Evolutionary conservation across 2,888 invertebrate genomes (phyloP).

Genomic region (Eutolmus rufibarbis): DNA sequence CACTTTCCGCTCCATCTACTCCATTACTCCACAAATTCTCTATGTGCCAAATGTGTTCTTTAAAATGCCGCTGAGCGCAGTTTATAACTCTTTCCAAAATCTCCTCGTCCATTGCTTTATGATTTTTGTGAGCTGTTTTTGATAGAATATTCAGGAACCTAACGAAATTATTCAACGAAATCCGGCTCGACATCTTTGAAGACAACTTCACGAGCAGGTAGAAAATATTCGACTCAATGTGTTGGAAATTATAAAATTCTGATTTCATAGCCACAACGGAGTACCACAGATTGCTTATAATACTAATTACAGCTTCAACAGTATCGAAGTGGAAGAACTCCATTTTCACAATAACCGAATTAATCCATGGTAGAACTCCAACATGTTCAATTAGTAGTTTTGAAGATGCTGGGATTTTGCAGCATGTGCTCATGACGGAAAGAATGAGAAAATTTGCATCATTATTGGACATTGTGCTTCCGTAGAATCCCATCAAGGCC

Average conservation of each 20-base stretch:
- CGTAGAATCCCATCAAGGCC: constrained; percentile 76
- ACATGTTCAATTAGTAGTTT: constrained; percentile 72
- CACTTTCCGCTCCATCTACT: constrained; percentile 52
- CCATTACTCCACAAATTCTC: constrained; percentile 55
- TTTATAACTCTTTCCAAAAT: constrained; percentile 55
- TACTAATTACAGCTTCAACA: constrained; percentile 59
- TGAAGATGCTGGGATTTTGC: constrained; percentile 71
- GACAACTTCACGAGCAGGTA: constrained; percentile 54
- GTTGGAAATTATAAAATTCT: constrained; percentile 54
- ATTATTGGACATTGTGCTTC: constrained; percentile 69
- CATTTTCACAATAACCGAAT: constrained; percentile 57
- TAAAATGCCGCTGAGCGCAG: constrained; percentile 55
- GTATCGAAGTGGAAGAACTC: constrained; percentile 62
- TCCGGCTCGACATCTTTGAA: constrained; percentile 57
- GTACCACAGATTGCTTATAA: constrained; percentile 60
- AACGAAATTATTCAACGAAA: constrained; percentile 53
- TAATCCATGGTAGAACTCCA: constrained; percentile 77
- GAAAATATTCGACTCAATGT: constrained; percentile 55
- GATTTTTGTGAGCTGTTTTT: constrained; percentile 53
- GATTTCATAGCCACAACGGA: constrained; percentile 54
- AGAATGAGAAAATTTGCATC: constrained; percentile 73
- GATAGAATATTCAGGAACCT: constrained; percentile 58
- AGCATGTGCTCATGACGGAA: constrained; percentile 69
- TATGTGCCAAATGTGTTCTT: constrained; percentile 52
- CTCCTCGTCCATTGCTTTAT: constrained; percentile 50